phyloP scores from a whole-genome alignment of 2,888 invertebrate species.

The Euplexia lucipara region DNA sequence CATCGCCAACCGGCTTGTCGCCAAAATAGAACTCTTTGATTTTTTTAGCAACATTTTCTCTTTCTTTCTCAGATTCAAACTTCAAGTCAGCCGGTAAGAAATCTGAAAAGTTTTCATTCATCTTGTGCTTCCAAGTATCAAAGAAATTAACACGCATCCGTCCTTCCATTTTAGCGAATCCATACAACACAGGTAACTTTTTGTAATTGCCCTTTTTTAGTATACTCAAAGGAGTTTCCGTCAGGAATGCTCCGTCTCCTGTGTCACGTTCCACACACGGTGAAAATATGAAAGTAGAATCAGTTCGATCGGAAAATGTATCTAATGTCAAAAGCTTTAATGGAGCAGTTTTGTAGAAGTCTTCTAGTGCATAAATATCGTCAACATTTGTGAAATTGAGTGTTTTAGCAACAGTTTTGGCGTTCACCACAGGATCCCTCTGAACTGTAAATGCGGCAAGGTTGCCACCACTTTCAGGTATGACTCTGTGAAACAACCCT shows the following conservation, averaged over 20 bases:
- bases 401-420: not conserved
- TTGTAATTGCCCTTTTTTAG: conserved; percentile 67
- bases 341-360: conserved; percentile 71
- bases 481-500: conserved; percentile 73
- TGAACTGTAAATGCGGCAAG: conserved; percentile 11
- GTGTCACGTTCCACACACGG: conserved; percentile 40
- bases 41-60: conserved; percentile 63
- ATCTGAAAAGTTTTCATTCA: conserved; percentile 66
- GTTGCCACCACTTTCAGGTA: conserved; percentile 67
- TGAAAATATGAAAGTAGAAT: conserved; percentile 52
- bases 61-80: conserved; percentile 70
- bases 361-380: conserved; percentile 72
- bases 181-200: conserved; percentile 71
- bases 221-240: conserved; percentile 71
- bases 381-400: conserved; percentile 56
- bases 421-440: conserved; percentile 9
- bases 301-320: conserved; percentile 51
- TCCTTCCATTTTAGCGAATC: conserved; percentile 1
- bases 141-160: not conserved
- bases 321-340: conserved; percentile 63
- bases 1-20: conserved; percentile 62
- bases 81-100: conserved; percentile 74
- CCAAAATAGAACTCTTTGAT: conserved; percentile 76
- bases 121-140: conserved; percentile 69
- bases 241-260: conserved; percentile 65